phyloP scores from a whole-genome alignment of 2,797 vertebrate genomes.

The Malacoraja senta region DNA sequence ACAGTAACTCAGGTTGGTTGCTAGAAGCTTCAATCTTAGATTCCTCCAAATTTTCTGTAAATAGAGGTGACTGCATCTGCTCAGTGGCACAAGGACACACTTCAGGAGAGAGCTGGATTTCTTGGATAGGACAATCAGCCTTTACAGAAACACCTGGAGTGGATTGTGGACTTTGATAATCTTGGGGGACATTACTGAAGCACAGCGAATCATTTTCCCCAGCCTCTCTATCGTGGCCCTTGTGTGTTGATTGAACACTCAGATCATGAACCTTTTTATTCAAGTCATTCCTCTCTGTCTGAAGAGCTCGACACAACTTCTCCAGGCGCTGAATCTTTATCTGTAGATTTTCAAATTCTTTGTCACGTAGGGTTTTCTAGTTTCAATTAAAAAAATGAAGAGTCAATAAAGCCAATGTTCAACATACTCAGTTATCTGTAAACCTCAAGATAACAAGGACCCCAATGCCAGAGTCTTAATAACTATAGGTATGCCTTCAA shows the following conservation, averaged over 20 bases:
- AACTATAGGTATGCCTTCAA: too few relatives aligned
- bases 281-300: conserved; percentile 89
- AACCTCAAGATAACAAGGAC: too few relatives aligned
- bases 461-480: too few relatives aligned
- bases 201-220: neutral
- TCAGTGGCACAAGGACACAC: neutral
- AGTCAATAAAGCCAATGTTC: neutral
- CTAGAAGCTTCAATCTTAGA: conserved; percentile 5
- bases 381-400: neutral
- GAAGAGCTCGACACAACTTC: conserved; percentile 87
- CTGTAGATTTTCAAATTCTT: conserved; percentile 84
- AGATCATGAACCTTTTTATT: conserved; percentile 89
- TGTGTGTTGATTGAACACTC: conserved; percentile 50
- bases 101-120: neutral
- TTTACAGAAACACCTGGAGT: neutral
- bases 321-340: conserved; percentile 88
- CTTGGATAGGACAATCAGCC: neutral
- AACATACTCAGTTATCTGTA: too few relatives aligned
- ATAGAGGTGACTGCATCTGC: neutral
- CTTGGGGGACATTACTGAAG: conserved; percentile 5
- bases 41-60: neutral
- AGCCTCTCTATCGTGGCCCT: neutral
- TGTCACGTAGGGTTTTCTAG: conserved; percentile 85
- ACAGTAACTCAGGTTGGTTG: conserved; percentile 9
- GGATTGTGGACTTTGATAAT: conserved; percentile 6